Base-by-base conservation (phyloP, 2,797 vertebrate genomes). In the Falco berigora region DNA sequence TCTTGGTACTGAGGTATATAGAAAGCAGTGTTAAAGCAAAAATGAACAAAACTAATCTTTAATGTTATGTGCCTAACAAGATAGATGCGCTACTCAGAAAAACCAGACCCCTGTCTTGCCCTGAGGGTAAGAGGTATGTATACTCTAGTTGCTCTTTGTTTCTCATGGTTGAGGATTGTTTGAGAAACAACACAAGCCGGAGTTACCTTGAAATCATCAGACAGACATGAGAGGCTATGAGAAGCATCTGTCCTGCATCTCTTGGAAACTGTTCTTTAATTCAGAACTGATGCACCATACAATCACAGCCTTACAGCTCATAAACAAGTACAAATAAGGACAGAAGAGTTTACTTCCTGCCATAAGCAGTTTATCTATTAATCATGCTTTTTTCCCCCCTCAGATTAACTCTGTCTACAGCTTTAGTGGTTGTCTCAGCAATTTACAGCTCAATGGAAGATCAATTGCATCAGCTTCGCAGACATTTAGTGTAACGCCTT, bases 401-500 rank as follows among this genome's bases (percentile, higher is more conserved):
- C 81, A 99, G 99, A 98, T 98, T 94, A 99, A 98, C 82, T 99
- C 99, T 9, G 98, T 98, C 38, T 98, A 98, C 97, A 99, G 99
- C 94, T 99, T 99, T 55, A 99, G 97, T 20, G 99, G 99, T 77
- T 99, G 99, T 84, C 94, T 99, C 86, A 98, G 98, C 98, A 98
- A 98, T 78, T 97, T 99, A 38, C 98, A 98, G 97, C 98, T 99
- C 22, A 98, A 99, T 15, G 98, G 99, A 44, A 98, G 96, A 88
- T 76, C 96, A 95, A 86, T 99, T 87, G 95, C 98, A 67, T 98
- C 98, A 13, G 97, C 97, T 40, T 97, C 98, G 0, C 98, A 99
- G 88, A 98, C 98, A 6, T 99, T 99, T 23, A 99, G 99, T 47
- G 99, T 99, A 94, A 99, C 98, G 1, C 99, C 99, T 61, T 99